A percentile compares a stretch with the other conserved stretches of the same genome.
These are phyloP conservation scores for Bergia sp. DNA, from an alignment of 92 coral and sea anemone genomes.

Conservation along the genomic window DNA sequence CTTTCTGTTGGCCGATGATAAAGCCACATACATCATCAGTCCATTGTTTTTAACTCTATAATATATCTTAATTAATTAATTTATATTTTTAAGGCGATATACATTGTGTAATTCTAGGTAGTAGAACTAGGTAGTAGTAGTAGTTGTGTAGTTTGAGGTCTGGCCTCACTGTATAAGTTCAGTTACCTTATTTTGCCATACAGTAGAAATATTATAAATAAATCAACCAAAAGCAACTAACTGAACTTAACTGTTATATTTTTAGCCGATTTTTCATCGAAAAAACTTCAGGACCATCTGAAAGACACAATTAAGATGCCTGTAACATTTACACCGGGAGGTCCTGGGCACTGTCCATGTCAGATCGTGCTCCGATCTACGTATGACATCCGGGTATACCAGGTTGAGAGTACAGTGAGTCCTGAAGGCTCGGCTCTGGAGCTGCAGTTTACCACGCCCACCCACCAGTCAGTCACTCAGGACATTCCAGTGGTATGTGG, in stretches of 20 bases:
- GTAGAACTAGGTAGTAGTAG: too few species aligned
- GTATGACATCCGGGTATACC: constrained; percentile 95
- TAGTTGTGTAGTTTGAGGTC: too few species aligned
- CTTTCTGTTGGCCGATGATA: too few species aligned
- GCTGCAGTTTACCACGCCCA: constrained; percentile 89
- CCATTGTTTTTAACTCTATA: too few species aligned
- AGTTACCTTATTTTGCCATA: too few species aligned
- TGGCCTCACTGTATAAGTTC: too few species aligned
- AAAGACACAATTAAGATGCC: constrained; percentile 70
- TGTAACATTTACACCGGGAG: constrained; percentile 85
- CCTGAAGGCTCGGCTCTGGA: constrained; percentile 90
- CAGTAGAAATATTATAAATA: too few species aligned
- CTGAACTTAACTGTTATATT: background rate
- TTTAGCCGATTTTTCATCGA: constrained; percentile 21
- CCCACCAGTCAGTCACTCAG: constrained; percentile 97
- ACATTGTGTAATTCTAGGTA: too few species aligned
- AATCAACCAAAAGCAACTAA: background rate
- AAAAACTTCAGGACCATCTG: constrained; percentile 31
- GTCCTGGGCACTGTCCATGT: constrained; percentile 97
- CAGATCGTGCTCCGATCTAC: constrained; percentile 82
- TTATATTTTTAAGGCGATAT: too few species aligned
- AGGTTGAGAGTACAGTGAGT: constrained; percentile 96
- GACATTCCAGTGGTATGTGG: constrained; percentile 93
- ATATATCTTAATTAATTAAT: too few species aligned
- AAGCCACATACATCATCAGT: too few species aligned